A percentile compares a stretch with the other conserved stretches of the same genome.
Evolutionary conservation across 2,888 invertebrate genomes (phyloP).

Genomic region (Teinopalpus imperialis): DNA sequence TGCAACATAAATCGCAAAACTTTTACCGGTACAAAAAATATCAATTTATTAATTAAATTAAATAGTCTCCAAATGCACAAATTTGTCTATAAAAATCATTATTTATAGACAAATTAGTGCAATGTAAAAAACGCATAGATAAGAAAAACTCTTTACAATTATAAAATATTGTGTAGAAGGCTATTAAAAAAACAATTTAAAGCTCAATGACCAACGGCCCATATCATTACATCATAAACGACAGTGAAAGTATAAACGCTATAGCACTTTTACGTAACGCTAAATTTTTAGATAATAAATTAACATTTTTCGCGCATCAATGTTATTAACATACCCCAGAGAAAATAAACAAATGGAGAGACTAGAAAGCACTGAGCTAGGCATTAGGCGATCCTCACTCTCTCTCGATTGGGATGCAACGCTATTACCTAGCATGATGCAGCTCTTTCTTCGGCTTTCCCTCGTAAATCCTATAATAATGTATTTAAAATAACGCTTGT

Average conservation of each 20-base stretch:
- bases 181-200: too few relatives aligned
- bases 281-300: slow-evolving; percentile 13
- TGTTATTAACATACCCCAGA: neutral
- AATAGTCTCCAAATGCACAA: too few relatives aligned
- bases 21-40: too few relatives aligned
- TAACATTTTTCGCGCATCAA: slow-evolving; percentile 1
- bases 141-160: too few relatives aligned
- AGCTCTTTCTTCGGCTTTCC: slow-evolving; percentile 15
- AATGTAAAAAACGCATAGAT: too few relatives aligned
- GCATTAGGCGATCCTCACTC: neutral
- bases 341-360: slow-evolving; percentile 5
- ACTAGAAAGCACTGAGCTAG: slow-evolving; percentile 10
- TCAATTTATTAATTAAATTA: too few relatives aligned
- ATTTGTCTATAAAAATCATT: too few relatives aligned
- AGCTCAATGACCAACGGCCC: too few relatives aligned
- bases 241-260: neutral
- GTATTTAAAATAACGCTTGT: slow-evolving; percentile 1
- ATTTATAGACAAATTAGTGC: too few relatives aligned
- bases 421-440: slow-evolving; percentile 2
- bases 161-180: too few relatives aligned
- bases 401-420: slow-evolving; percentile 20
- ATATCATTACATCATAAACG: neutral
- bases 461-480: slow-evolving; percentile 8
- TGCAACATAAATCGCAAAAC: too few relatives aligned
- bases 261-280: slow-evolving; percentile 6